A percentile compares a stretch with the other conserved stretches of the same genome.
These are phyloP conservation scores for Tachina grossa DNA, from an alignment of 2,888 invertebrate species.

Conservation along the genomic window DNA sequence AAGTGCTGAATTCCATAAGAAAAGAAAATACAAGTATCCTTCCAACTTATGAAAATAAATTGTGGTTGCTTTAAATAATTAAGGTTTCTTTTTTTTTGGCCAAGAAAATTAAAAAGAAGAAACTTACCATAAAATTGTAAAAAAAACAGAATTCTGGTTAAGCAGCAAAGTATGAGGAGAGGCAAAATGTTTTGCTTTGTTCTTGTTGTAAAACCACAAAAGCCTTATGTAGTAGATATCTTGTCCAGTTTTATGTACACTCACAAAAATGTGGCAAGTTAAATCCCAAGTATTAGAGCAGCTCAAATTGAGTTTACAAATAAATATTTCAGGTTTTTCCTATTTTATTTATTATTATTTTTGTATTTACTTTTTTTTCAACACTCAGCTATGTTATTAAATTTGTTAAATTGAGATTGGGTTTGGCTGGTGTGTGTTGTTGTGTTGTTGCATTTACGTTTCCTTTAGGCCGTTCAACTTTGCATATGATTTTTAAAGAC, in stretches of 20 bases:
- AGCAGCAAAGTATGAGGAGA: background rate
- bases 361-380: background rate
- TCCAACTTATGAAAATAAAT: background rate
- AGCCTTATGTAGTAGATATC: background rate
- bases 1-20: too few relatives aligned
- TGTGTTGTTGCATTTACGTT: constrained; percentile 30
- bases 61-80: background rate
- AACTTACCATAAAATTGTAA: constrained; percentile 68
- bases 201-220: constrained; percentile 10
- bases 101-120: background rate
- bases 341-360: background rate
- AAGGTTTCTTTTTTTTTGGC: constrained; percentile 4
- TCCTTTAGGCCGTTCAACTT: constrained; percentile 71
- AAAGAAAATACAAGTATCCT: too few relatives aligned
- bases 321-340: constrained; percentile 18
- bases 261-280: constrained; percentile 30
- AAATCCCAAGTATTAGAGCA: constrained; percentile 23
- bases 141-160: constrained; percentile 28
- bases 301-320: background rate
- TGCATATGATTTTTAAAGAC: constrained; percentile 56
- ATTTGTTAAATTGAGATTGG: background rate
- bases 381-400: constrained; percentile 63
- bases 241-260: constrained; percentile 14
- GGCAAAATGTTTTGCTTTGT: constrained; percentile 23
- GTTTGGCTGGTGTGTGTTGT: constrained; percentile 1